A percentile compares a stretch with the other conserved stretches of the same genome.
Evolutionary conservation across 2,888 invertebrate species (phyloP).

Genomic region (Calliphora vomitoria): DNA sequence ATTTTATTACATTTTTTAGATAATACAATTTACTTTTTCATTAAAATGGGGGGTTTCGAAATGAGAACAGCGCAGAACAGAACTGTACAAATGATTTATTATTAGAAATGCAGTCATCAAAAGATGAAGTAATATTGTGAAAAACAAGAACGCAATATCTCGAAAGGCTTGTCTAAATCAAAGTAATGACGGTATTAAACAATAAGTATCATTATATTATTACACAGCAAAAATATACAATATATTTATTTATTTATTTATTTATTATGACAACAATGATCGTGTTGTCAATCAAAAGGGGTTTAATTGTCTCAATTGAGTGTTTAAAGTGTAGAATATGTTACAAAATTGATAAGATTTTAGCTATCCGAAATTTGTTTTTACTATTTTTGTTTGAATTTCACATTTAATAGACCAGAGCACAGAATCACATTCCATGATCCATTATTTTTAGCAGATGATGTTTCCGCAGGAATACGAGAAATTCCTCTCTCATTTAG

Average conservation of each 20-base stretch:
- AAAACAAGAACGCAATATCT: neutral
- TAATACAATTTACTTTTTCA: conserved; percentile 53
- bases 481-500: too few species aligned
- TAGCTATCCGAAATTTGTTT: too few species aligned
- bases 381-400: too few species aligned
- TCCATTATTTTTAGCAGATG: too few species aligned
- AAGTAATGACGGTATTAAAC: neutral
- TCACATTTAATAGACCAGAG: too few species aligned
- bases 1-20: conserved; percentile 49
- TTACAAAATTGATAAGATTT: too few species aligned
- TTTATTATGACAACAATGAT: neutral
- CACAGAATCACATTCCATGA: too few species aligned
- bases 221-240: neutral
- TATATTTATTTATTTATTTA: too few species aligned
- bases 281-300: neutral
- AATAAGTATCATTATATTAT: neutral
- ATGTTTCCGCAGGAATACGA: too few species aligned
- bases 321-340: neutral
- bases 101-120: conserved; percentile 17
- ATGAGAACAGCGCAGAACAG: neutral
- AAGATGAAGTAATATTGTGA: conserved; percentile 1
- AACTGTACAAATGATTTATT: conserved; percentile 15
- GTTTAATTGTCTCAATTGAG: neutral
- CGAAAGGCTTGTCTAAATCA: neutral
- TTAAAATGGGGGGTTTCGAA: conserved; percentile 36